A percentile compares a stretch with the other conserved stretches of the same genome.
These are phyloP conservation scores for Borostomias antarcticus DNA, from an alignment of 2,797 vertebrate species.

Conservation along the genomic window DNA sequence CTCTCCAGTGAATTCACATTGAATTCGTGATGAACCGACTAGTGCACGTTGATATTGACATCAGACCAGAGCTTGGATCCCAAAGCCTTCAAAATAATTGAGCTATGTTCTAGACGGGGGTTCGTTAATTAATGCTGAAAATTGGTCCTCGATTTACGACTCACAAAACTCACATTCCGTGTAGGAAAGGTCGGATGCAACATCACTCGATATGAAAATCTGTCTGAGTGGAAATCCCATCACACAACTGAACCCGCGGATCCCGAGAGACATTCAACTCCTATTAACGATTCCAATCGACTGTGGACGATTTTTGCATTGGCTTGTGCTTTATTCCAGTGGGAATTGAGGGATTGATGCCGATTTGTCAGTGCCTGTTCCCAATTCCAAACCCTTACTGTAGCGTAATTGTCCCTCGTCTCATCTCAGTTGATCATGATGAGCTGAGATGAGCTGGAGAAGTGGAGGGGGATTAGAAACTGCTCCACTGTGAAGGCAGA, in stretches of 20 bases:
- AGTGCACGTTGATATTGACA: neutral
- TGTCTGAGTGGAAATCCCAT: neutral
- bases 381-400: neutral
- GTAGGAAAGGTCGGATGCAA: neutral
- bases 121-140: neutral
- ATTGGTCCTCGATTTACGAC: neutral
- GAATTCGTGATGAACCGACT: neutral
- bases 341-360: neutral
- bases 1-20: neutral
- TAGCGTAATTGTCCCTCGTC: neutral
- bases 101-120: neutral
- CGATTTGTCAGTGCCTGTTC: neutral
- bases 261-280: neutral
- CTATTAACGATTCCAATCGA: slow-evolving; percentile 1
- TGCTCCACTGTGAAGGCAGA: neutral
- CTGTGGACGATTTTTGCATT: neutral
- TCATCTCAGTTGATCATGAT: neutral
- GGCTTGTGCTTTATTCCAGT: slow-evolving; percentile 3
- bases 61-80: too few species aligned
- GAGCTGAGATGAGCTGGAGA: neutral
- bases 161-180: neutral
- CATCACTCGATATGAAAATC: neutral
- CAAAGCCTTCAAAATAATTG: neutral
- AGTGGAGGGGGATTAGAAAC: neutral
- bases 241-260: neutral